Base-by-base conservation (phyloP, 1,140 invertebrate species). In the Papilio glaucus region DNA sequence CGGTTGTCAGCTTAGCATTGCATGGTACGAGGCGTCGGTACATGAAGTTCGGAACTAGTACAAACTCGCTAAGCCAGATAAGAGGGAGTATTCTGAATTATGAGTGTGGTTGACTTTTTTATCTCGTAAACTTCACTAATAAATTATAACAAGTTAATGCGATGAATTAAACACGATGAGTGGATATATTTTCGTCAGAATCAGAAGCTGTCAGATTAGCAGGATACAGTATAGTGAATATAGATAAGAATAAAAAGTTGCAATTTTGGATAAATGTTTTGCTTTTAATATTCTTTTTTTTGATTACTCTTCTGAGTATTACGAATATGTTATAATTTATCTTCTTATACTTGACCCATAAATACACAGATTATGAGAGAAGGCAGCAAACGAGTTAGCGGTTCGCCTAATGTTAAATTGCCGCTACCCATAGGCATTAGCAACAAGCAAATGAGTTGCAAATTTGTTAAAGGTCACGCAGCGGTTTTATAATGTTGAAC, bases 121-220 rank as follows among this genome's bases (percentile, higher is more conserved):
- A 57, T 57, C 49, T 57, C 49, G 21, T 57, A 57, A 57, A 57
- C 49, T 57, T 57, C 18, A 24, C 49, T 57, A 57, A 57, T 57
- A 57, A 57, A 57, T 57, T 57, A 57, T 57, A 57, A 57, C 49
- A 57, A 57, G 49, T 57, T 57, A 57, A 57, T 57, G 21, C 21
- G 49, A 18, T 57, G 49, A 21, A 57, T 57, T 57, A 57, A 57
- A 57, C 49, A 12, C 49, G 49, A 57, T 57, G 49, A 57, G 1
- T 8, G 21, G 18, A 57, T 57, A 24, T 57, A 57, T 57, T 24
- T 57, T 12, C 49, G 24, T 57, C 49, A 53, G 45, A 53, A 53
- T 21, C 8, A 57, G 18, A 13, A 24, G 49, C 21, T 57, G 21
- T 24, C 9, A 24, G 9, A 57, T 57, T 24, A 57, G 13, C 13